Conservation (phyloP, 2,888 invertebrate genomes). For the Drosophila buzzatii region DNA sequence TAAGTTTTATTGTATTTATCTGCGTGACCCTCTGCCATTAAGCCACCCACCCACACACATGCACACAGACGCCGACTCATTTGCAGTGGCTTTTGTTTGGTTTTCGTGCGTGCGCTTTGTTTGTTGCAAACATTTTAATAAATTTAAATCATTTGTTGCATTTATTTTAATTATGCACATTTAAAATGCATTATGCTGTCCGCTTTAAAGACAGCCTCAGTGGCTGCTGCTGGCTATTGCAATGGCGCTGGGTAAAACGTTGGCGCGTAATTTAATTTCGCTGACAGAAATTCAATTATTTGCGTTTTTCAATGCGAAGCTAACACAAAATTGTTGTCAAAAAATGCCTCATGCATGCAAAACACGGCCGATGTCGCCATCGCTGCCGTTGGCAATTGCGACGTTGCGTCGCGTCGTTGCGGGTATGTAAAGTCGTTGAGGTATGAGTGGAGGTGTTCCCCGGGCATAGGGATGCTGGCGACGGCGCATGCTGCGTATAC, state of each 20-base stretch:
- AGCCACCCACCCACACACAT: background rate
- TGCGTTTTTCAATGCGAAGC: constrained; percentile 59
- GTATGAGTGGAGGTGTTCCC: constrained; percentile 4
- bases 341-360: constrained; percentile 67
- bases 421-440: background rate
- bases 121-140: constrained; percentile 70
- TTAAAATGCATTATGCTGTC: constrained; percentile 70
- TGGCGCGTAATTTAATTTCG: constrained; percentile 63
- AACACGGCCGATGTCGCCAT: constrained; percentile 36
- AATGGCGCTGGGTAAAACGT: constrained; percentile 24
- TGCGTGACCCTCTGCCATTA: constrained; percentile 13
- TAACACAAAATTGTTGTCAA: constrained; percentile 61
- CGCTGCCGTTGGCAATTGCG: constrained; percentile 39
- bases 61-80: background rate
- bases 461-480: constrained; percentile 3
- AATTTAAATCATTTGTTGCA: constrained; percentile 80
- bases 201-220: constrained; percentile 37
- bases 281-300: constrained; percentile 75
- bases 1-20: constrained; percentile 76
- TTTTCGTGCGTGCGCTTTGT: constrained; percentile 15
- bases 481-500: constrained; percentile 65
- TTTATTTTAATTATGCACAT: constrained; percentile 77
- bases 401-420: constrained; percentile 7
- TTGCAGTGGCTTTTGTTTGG: constrained; percentile 37
- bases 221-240: background rate